Evolutionary conservation across 2,888 invertebrate genomes (phyloP).

Genomic region (Lepetodrilus schrolli): DNA sequence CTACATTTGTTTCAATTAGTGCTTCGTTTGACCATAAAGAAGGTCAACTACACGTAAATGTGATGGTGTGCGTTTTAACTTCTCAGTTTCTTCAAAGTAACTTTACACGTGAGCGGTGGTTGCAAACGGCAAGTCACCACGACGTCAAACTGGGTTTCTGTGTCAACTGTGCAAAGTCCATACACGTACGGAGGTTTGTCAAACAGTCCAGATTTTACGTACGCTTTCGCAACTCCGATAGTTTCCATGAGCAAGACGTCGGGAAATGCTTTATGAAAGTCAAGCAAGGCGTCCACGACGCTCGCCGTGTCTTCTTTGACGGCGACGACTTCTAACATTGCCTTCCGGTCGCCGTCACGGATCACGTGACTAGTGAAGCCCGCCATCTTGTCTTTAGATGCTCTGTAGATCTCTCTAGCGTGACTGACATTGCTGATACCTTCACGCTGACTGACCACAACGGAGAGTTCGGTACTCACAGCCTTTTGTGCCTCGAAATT

Average conservation of each 20-base stretch:
- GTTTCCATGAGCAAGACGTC: conserved; percentile 35
- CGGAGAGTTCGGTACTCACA: conserved; percentile 16
- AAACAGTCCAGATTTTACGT: conserved; percentile 31
- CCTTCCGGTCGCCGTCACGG: background rate
- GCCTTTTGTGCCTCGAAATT: conserved; percentile 27
- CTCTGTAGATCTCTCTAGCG: conserved; percentile 29
- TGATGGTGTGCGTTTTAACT: too few relatives aligned
- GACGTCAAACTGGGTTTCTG: conserved; percentile 32
- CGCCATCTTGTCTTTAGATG: background rate
- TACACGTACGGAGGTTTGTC: conserved; percentile 34
- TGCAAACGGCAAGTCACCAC: conserved; percentile 32
- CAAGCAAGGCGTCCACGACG: conserved; percentile 30
- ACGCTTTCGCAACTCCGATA: conserved; percentile 29
- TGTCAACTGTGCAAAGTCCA: conserved; percentile 26
- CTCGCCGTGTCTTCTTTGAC: background rate
- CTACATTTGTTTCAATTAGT: too few relatives aligned
- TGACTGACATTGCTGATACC: background rate
- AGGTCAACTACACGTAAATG: too few relatives aligned
- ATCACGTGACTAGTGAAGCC: conserved; percentile 27
- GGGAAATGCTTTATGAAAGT: conserved; percentile 37
- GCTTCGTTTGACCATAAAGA: too few relatives aligned
- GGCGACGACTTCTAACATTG: conserved; percentile 35
- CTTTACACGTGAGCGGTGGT: conserved; percentile 34
- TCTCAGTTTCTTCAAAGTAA: conserved; percentile 30
- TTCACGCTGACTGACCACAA: conserved; percentile 31